Base-by-base conservation (phyloP, 92 coral and sea anemone species). In the Zoanthus solanderi region DNA sequence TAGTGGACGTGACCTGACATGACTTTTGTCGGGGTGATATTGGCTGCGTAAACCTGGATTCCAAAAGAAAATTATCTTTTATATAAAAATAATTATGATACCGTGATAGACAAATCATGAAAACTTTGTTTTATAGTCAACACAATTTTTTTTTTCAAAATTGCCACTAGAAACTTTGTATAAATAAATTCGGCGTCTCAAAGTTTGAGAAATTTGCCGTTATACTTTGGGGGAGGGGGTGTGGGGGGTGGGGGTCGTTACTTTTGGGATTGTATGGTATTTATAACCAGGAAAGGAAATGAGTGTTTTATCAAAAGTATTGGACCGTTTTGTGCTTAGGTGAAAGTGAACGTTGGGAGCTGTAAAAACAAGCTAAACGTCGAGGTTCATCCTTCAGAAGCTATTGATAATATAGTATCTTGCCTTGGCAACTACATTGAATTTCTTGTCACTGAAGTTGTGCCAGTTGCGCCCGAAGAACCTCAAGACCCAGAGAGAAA, bases 391-490 rank as follows among this genome's bases (percentile, higher is more conserved):
- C 78, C 89, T 15, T 46, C 69, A 17, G 83, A 85, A 45, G 18
- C n/a, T 28, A 67, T 85, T 37, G 65, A 17, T 13, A 42, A 60
- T 78, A 72, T 85, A 72, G 88, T 85, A 37, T 45, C 88, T 5
- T 85, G 88, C 67, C 78, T 74, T 72, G 88, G 75, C 17, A 60
- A 85, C 75, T 85, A 32, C 63, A 15, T 75, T 32, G 63, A 75
- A 15, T 75, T 75, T 75, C 65, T 75, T 75, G 79, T 75, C 61
- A 75, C 63, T 9, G 63, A 75, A 75, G 79, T 75, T 0, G 63
- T 75, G 79, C 79, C 79, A 18, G 65, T 32, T 48, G 16, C 23
- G 17, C 60, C 63, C 71, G 69, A 74, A 72, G 57, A 46, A 53
- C 29, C 88, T 23, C 79, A 74, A 57, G 78, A 18, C 17, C 13